Evolutionary conservation across 2,888 invertebrate genomes (phyloP).

Genomic region (Vesta saturnalis): DNA sequence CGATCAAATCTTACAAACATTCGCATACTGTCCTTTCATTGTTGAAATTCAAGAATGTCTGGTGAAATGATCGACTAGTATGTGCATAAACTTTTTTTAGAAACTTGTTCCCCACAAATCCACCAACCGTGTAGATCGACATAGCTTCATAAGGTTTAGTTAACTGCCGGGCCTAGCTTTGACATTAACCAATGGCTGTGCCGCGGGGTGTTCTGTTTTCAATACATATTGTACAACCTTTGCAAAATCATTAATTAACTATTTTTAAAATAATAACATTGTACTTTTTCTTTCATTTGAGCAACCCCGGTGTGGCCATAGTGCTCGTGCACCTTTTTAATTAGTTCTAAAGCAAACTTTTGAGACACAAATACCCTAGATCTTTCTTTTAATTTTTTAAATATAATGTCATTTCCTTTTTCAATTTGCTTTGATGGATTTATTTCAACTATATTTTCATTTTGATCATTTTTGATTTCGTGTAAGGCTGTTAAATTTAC

Average conservation of each 20-base stretch:
- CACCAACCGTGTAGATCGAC: background rate
- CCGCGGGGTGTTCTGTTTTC: constrained; percentile 50
- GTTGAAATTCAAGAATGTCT: no score
- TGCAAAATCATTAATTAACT: constrained; percentile 31
- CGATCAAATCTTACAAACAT: background rate
- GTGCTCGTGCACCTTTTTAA: no score
- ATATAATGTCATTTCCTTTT: no score
- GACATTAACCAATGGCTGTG: constrained; percentile 43
- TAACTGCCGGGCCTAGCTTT: constrained; percentile 17
- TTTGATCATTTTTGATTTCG: no score
- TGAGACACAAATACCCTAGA: background rate
- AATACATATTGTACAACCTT: constrained; percentile 42
- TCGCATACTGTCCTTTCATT: no score
- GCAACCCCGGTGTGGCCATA: background rate
- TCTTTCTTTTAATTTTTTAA: background rate
- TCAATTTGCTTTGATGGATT: no score
- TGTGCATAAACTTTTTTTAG: no score
- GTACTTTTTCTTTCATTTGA: constrained; percentile 6
- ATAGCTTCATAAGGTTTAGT: background rate
- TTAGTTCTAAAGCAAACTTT: no score
- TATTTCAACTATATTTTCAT: no score
- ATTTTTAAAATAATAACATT: constrained; percentile 24
- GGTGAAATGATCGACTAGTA: no score
- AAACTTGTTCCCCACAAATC: no score
- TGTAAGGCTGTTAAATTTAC: no score